Base-by-base conservation (phyloP, 2,113 vertebrate genomes). In the Hippocampus zosterae region DNA sequence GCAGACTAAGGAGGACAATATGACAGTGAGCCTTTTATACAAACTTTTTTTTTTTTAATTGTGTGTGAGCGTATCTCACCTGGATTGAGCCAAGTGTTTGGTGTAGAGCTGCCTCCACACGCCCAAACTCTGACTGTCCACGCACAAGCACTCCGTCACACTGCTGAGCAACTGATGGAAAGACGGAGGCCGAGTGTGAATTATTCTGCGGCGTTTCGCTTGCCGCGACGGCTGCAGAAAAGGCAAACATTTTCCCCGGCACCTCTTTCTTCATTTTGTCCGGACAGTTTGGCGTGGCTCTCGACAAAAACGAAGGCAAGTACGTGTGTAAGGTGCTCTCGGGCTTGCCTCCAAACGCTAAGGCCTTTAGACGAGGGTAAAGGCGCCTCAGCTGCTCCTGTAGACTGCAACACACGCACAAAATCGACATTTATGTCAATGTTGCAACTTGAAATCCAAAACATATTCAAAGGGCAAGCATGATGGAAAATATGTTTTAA, bases 21-120 rank as follows among this genome's bases (percentile, higher is more conserved):
- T 5, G 63, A 1, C 11, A 19, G 33, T 40, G 3, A 5, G 12
- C 40, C 1, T 55, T 55, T 55, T 33, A 33, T 33, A 33, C 4
- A 3, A 2, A 3, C 29, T 3, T 29, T 29, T 29, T 29, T 29
- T 29, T 29, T 29, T 29, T 29, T 2, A 3, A 29, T 3, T 29
- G 29, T 29, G 29, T 21, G 13, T 19, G 48, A 16, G 8, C 29
- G 5, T 13, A 40, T 23, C 70, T 76, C 65, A 96, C 97, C 96
- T 95, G 82, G 97, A 98, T 85, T 98, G 96, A 0, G 94, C 74
- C 4, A 98, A 87, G 74, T 98, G 96, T 79, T 97, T 98, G 25
- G 92, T 93, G 80, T 98, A 99, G 7, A 99, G 94, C 85, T 98
- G 96, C 80, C 93, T 91, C 97, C 97, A 99, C 57, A 98, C 95